Percentiles rank a stretch among this genome's conserved stretches.
Conservation (phyloP, 2,888 invertebrate genomes). For the Lasioglossum figueresi region DNA sequence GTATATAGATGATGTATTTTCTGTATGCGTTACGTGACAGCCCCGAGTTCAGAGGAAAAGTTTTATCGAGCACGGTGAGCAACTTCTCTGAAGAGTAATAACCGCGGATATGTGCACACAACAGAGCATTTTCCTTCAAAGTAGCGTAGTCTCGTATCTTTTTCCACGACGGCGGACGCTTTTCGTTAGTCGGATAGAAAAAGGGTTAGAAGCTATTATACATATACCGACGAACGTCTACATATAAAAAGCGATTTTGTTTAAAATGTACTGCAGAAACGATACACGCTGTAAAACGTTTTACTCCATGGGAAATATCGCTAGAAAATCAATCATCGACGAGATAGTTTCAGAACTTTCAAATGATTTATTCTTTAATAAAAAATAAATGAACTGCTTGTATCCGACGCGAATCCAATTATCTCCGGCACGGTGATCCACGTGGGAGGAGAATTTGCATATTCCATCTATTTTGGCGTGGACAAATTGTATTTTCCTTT, state of each 20-base stretch:
- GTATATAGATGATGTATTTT: neutral
- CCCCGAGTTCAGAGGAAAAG: neutral
- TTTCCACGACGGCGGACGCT: neutral
- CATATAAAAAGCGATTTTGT: neutral
- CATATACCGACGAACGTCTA: neutral
- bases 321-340: neutral
- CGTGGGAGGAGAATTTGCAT: neutral
- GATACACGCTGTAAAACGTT: neutral
- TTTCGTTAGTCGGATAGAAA: neutral
- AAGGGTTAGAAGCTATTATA: neutral
- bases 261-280: neutral
- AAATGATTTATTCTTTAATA: neutral
- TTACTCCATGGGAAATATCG: neutral
- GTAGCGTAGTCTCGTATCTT: neutral
- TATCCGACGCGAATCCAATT: neutral
- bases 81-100: conserved; percentile 21
- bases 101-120: conserved; percentile 10
- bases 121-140: neutral
- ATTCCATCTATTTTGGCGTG: neutral
- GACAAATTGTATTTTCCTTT: neutral
- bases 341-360: neutral
- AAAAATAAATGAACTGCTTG: neutral
- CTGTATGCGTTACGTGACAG: neutral
- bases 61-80: conserved; percentile 8
- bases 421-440: neutral